Evolutionary conservation across 2,888 invertebrate genomes (phyloP).

Genomic region (Acanthosepion pharaonis): DNA sequence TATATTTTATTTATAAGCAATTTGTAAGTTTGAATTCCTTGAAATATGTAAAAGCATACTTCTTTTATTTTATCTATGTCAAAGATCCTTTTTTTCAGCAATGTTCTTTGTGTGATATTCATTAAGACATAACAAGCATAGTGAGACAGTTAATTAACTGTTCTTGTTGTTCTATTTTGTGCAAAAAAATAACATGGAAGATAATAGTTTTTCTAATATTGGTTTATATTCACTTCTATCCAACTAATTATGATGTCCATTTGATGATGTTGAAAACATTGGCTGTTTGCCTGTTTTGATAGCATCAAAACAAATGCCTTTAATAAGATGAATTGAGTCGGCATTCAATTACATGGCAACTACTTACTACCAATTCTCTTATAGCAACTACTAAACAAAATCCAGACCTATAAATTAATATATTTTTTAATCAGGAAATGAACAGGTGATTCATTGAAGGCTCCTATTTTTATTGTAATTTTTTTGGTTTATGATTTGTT

Average conservation of each 20-base stretch:
- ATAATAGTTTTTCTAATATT: background rate
- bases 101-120: background rate
- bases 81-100: background rate
- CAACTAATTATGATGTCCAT: background rate
- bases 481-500: background rate
- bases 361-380: background rate
- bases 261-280: background rate
- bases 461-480: background rate
- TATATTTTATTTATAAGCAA: too few species aligned
- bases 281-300: background rate
- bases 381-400: background rate
- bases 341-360: background rate
- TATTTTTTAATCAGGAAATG: background rate
- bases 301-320: background rate
- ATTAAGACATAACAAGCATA: background rate
- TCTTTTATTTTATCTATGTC: too few species aligned
- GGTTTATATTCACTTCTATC: background rate
- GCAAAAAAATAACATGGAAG: background rate
- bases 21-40: too few species aligned
- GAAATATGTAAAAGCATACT: too few species aligned
- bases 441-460: background rate
- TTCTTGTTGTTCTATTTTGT: background rate
- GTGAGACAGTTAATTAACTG: background rate
- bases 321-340: background rate
- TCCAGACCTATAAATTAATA: background rate